Base-by-base conservation (phyloP, 2,113 vertebrate genomes). In the Morone chrysops region DNA sequence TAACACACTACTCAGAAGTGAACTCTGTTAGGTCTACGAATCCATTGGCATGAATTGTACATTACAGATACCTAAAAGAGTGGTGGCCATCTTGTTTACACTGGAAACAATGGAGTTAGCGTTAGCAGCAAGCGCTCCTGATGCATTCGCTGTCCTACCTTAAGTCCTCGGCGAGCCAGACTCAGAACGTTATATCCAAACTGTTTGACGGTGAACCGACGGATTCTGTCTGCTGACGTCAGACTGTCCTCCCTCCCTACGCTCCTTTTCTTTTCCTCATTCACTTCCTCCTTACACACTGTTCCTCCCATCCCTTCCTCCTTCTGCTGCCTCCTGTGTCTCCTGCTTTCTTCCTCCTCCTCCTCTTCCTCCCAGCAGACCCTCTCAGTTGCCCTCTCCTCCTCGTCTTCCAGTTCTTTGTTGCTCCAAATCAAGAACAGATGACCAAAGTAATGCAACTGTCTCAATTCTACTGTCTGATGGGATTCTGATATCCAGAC, bases 81-180 rank as follows among this genome's bases (percentile, higher is more conserved):
- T 31, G 31, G 9, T 54, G 31, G 16, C 17, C 10, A 13, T n/a
- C 41, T 43, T 6, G 18, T 47, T 66, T 43, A 6, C 47, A n/a
- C 8, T n/a, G 20, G 53, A 53, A 53, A 53, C 51, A 53, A 20
- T 57, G 5, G 54, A 22, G 54, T 45, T 45, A 12, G 45, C 13
- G 45, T 47, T 47, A 47, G 45, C 12, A 13, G 45, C 13, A 12
- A 47, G n/a, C 9, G 4, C 18, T 47, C 45, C 31, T 31, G 31
- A 31, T 25, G n/a, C 4, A 38, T 16, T 8, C 8, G 9, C 38
- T 59, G 70, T 16, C 17, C 0, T 79, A 92, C 91, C 90, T 93
- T 95, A 93, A 97, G 95, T 25, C 97, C 96, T 61, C 96, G 95
- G 60, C 97, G 96, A 40, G 97, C 94, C 90, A 98, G 92, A 77